These are phyloP conservation scores for Pogonophryne albipinna DNA, from an alignment of 2,797 vertebrate genomes.

Conservation along the genomic window DNA sequence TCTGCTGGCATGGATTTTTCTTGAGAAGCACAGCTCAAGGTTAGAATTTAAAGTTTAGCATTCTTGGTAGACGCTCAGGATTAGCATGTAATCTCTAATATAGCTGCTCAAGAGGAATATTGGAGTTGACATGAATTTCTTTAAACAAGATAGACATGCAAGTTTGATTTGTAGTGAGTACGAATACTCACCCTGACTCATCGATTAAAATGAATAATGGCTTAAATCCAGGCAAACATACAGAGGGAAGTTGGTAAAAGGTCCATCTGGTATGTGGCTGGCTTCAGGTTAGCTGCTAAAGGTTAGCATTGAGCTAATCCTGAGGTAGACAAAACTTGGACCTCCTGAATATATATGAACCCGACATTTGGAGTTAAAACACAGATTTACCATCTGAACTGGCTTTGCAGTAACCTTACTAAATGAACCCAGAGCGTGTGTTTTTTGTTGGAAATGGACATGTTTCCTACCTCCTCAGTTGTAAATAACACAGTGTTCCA, in stretches of 20 bases:
- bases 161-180: slow-evolving; percentile 36
- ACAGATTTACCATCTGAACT: slow-evolving; percentile 62
- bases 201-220: slow-evolving; percentile 42
- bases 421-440: slow-evolving; percentile 67
- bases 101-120: slow-evolving; percentile 32
- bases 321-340: slow-evolving; percentile 46
- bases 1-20: slow-evolving; percentile 75
- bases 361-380: slow-evolving; percentile 58
- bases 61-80: slow-evolving; percentile 42
- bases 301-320: slow-evolving; percentile 51
- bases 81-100: slow-evolving; percentile 55
- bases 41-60: slow-evolving; percentile 64
- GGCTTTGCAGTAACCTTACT: slow-evolving; percentile 61
- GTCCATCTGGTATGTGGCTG: slow-evolving; percentile 48
- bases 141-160: slow-evolving; percentile 40
- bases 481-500: slow-evolving; percentile 76
- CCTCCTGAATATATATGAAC: slow-evolving; percentile 58
- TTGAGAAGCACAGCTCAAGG: slow-evolving; percentile 61
- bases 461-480: slow-evolving; percentile 71
- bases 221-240: slow-evolving; percentile 29
- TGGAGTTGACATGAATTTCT: slow-evolving; percentile 45
- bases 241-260: slow-evolving; percentile 44
- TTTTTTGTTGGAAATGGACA: slow-evolving; percentile 76
- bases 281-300: slow-evolving; percentile 45
- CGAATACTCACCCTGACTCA: slow-evolving; percentile 31